A percentile compares a stretch with the other conserved stretches of the same genome.
phyloP scores from a whole-genome alignment of 1,140 invertebrate genomes.

The Physella acuta region DNA sequence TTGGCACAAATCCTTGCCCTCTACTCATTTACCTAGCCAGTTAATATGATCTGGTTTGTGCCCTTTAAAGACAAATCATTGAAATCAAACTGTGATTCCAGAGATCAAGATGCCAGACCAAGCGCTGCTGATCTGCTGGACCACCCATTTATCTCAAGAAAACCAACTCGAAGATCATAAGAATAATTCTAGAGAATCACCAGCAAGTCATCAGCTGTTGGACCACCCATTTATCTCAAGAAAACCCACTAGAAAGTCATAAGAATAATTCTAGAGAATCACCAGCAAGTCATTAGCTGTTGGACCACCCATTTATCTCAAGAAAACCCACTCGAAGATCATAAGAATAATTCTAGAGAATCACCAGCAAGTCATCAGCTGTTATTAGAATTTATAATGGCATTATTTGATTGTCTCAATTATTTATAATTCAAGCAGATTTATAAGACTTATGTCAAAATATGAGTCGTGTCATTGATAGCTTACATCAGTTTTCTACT shows the following conservation, averaged over 20 bases:
- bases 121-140: neutral
- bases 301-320: conserved; percentile 17
- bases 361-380: neutral
- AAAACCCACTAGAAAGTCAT: neutral
- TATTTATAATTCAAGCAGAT: too few relatives aligned
- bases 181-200: neutral
- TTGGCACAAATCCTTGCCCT: neutral
- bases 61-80: neutral
- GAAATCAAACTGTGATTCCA: neutral
- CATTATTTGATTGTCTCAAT: neutral
- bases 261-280: too few relatives aligned
- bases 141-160: conserved; percentile 16
- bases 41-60: neutral
- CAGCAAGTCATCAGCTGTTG: neutral
- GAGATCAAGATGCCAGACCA: conserved; percentile 18
- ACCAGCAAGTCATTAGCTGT: neutral
- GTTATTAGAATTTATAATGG: neutral
- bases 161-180: neutral
- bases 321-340: neutral
- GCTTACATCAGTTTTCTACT: too few relatives aligned
- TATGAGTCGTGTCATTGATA: too few relatives aligned
- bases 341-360: neutral
- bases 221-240: conserved; percentile 18
- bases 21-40: too few relatives aligned
- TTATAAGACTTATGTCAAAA: too few relatives aligned